These are phyloP conservation scores for Microctonus brassicae DNA, from an alignment of 2,888 invertebrate genomes.

Conservation along the genomic window DNA sequence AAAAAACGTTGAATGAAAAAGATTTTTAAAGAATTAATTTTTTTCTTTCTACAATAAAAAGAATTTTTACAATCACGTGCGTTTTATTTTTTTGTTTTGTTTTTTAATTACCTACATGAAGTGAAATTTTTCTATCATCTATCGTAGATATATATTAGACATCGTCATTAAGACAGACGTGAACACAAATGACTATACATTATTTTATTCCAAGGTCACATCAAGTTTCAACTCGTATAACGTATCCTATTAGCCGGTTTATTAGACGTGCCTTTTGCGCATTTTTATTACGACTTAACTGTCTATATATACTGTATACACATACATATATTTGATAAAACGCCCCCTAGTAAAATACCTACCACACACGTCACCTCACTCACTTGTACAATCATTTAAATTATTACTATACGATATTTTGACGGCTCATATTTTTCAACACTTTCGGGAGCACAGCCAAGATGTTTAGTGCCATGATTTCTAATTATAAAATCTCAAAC, in stretches of 20 bases:
- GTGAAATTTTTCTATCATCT: conserved; percentile 11
- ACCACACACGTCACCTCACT: background rate
- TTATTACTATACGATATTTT: conserved; percentile 44
- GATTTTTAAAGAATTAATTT: background rate
- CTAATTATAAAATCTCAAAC: conserved; percentile 56
- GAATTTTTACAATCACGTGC: background rate
- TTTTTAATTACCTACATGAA: background rate
- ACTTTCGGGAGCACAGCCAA: conserved; percentile 58
- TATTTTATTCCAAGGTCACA: conserved; percentile 4
- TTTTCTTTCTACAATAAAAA: background rate
- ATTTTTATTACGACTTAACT: conserved; percentile 44
- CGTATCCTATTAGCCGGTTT: conserved; percentile 54
- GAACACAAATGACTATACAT: background rate
- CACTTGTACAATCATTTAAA: conserved; percentile 22
- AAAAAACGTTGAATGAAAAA: background rate
- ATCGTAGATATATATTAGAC: conserved; percentile 17
- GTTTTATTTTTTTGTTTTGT: background rate
- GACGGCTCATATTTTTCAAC: conserved; percentile 47
- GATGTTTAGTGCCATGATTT: conserved; percentile 53
- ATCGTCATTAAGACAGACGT: background rate
- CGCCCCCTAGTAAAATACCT: conserved; percentile 17
- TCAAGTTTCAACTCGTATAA: background rate
- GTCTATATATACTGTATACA: background rate
- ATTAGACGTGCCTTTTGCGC: conserved; percentile 45
- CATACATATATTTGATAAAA: background rate